Percentiles rank a stretch among this genome's conserved stretches.
Evolutionary conservation across 2,888 invertebrate genomes (phyloP).

Genomic region (Sesia apiformis): DNA sequence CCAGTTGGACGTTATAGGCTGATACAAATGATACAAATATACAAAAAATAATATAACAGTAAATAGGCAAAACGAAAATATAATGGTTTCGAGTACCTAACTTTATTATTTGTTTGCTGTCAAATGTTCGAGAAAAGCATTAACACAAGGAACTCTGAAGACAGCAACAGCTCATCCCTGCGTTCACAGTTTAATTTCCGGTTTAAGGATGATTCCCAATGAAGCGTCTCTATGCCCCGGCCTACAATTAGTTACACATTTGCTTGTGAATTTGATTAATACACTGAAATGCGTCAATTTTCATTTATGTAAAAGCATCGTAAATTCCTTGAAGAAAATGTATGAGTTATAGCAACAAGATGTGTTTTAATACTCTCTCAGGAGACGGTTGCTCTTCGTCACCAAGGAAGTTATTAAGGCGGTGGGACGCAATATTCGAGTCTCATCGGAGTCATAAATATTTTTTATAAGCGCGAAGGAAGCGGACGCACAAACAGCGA

Average conservation of each 20-base stretch:
- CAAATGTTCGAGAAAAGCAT: slow-evolving; percentile 2
- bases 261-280: too few species aligned
- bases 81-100: too few species aligned
- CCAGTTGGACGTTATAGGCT: too few species aligned
- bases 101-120: too few species aligned
- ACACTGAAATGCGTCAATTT: too few species aligned
- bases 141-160: slow-evolving; percentile 6
- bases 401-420: slow-evolving; percentile 34
- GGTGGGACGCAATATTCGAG: slow-evolving; percentile 34
- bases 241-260: background rate
- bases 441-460: slow-evolving; percentile 43
- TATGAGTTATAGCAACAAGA: too few species aligned
- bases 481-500: slow-evolving; percentile 45
- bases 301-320: too few species aligned
- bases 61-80: too few species aligned
- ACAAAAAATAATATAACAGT: too few species aligned
- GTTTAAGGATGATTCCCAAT: slow-evolving; percentile 24
- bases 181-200: slow-evolving; percentile 38
- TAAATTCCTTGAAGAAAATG: too few species aligned
- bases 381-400: slow-evolving; percentile 23
- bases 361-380: slow-evolving; percentile 25
- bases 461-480: slow-evolving; percentile 44
- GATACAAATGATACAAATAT: too few species aligned
- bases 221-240: slow-evolving; percentile 13
- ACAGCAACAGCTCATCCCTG: slow-evolving; percentile 21